Percentiles rank a stretch among this genome's conserved stretches.
Conservation (phyloP, 1,140 invertebrate genomes). For the Zaprionus ornatus region DNA sequence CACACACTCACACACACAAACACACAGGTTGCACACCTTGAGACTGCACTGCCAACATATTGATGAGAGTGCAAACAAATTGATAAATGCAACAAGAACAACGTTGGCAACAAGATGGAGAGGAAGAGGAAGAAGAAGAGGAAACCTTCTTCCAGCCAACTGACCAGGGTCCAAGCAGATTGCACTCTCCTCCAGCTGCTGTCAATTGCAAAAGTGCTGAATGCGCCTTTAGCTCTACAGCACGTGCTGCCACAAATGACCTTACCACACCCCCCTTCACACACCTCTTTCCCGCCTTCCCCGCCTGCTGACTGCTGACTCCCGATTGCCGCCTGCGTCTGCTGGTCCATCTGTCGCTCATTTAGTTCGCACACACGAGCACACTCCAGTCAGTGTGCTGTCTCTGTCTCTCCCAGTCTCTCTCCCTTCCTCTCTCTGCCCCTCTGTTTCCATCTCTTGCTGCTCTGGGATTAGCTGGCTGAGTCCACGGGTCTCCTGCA, state of each 20-base stretch:
- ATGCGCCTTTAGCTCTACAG: slow-evolving; percentile 44
- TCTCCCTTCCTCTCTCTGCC: background rate
- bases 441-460: background rate
- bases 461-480: slow-evolving; percentile 9
- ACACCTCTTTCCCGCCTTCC: no score
- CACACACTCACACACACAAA: background rate
- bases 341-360: slow-evolving; percentile 11
- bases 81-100: slow-evolving; percentile 65
- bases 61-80: slow-evolving; percentile 76
- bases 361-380: slow-evolving; percentile 17
- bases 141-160: slow-evolving; percentile 8
- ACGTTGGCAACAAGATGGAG: background rate
- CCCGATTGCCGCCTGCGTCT: background rate
- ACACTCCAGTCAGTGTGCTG: background rate
- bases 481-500: slow-evolving; percentile 4
- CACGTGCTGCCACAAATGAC: slow-evolving; percentile 32
- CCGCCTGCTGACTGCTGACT: background rate
- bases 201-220: slow-evolving; percentile 66
- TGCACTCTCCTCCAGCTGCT: slow-evolving; percentile 24
- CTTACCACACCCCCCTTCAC: background rate
- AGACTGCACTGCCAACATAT: slow-evolving; percentile 39
- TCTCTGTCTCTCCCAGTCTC: background rate
- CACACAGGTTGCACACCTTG: background rate
- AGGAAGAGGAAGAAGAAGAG: background rate
- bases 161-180: slow-evolving; percentile 43